These are phyloP conservation scores for Gibbula magus DNA, from an alignment of 2,888 invertebrate species.

Conservation along the genomic window DNA sequence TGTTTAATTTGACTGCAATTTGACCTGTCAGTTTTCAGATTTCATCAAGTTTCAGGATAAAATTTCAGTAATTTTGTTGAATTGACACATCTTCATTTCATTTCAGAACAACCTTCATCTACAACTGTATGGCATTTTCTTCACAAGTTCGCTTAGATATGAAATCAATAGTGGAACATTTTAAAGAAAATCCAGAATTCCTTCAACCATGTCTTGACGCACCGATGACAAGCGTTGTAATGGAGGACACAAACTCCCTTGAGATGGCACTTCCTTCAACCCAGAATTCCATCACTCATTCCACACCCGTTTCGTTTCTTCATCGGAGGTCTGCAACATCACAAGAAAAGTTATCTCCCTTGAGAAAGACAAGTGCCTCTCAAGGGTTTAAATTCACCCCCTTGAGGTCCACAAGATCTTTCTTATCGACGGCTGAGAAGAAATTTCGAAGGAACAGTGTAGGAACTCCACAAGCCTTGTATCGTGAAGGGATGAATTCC, in stretches of 20 bases:
- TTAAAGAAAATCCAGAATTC: slow-evolving; percentile 86
- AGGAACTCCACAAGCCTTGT: slow-evolving; percentile 40
- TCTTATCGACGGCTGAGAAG: slow-evolving; percentile 16
- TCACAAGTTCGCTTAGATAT: slow-evolving; percentile 84
- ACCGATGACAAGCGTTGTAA: slow-evolving; percentile 83
- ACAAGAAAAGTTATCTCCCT: slow-evolving; percentile 26
- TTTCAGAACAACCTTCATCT: slow-evolving; percentile 84
- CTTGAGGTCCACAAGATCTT: background rate
- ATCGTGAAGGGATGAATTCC: slow-evolving; percentile 26
- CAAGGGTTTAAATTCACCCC: slow-evolving; percentile 29
- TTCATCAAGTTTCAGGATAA: background rate
- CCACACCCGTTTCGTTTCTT: slow-evolving; percentile 29
- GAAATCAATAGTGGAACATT: slow-evolving; percentile 86
- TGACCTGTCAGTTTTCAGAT: background rate
- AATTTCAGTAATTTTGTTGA: background rate
- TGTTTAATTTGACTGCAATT: no score
- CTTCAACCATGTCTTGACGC: slow-evolving; percentile 87
- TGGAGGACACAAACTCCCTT: slow-evolving; percentile 81
- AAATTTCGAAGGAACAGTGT: slow-evolving; percentile 43
- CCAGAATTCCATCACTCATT: slow-evolving; percentile 56
- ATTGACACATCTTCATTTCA: slow-evolving; percentile 18
- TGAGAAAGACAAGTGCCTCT: slow-evolving; percentile 38
- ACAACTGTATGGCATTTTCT: slow-evolving; percentile 87
- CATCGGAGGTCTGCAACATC: slow-evolving; percentile 16
- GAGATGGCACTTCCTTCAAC: slow-evolving; percentile 73